Conservation (phyloP, 2,888 invertebrate genomes). For the Caenorhabditis drosophilae region DNA sequence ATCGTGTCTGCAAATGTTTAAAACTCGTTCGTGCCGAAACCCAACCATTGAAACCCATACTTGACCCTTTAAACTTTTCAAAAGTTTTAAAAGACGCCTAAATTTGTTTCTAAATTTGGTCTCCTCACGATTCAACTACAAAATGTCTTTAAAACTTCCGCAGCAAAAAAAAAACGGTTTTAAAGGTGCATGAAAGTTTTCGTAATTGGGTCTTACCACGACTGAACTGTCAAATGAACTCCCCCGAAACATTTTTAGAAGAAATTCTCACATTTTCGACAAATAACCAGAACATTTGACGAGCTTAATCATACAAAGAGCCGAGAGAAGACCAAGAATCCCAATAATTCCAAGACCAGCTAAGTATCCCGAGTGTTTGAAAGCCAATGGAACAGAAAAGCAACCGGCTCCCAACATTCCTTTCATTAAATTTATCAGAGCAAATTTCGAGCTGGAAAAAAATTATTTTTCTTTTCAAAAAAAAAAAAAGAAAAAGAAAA, state of each 20-base stretch:
- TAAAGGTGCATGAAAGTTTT: too few species aligned
- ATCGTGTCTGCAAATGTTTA: slow-evolving; percentile 50
- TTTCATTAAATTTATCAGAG: slow-evolving; percentile 60
- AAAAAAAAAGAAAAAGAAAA: background rate
- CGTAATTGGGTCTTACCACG: too few species aligned
- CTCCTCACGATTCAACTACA: background rate
- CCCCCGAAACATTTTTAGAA: background rate
- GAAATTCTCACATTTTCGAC: slow-evolving; percentile 50
- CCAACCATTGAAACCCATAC: too few species aligned
- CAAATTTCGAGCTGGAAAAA: slow-evolving; percentile 49
- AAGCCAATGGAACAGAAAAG: slow-evolving; percentile 62
- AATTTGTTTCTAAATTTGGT: too few species aligned
- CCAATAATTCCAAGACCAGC: slow-evolving; percentile 59
- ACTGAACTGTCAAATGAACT: too few species aligned
- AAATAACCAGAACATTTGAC: slow-evolving; percentile 63
- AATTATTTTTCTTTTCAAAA: background rate
- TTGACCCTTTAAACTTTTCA: background rate
- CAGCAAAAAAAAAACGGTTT: too few species aligned
- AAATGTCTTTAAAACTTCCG: background rate
- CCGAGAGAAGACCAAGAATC: slow-evolving; percentile 59
- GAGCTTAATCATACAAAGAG: slow-evolving; percentile 63
- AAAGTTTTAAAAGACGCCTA: too few species aligned
- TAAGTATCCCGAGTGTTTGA: slow-evolving; percentile 63
- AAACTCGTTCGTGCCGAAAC: background rate
- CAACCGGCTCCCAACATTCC: slow-evolving; percentile 67